phyloP scores from a whole-genome alignment of 2,113 vertebrate species.

The Hippocampus zosterae region DNA sequence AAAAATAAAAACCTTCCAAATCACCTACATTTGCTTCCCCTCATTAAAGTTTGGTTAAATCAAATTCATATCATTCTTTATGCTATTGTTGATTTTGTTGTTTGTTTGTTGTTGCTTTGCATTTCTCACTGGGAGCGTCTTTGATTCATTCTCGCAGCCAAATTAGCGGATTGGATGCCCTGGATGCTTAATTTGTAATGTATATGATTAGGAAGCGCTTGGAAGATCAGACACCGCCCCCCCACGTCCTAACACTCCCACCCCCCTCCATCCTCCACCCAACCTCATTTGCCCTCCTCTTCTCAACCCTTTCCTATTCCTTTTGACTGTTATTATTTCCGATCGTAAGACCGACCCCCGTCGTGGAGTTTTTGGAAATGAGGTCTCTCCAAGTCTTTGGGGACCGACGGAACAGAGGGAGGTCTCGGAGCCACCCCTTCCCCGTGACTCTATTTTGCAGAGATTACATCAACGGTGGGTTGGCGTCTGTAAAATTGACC shows the following conservation, averaged over 20 bases:
- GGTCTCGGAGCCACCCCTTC: constrained; percentile 36
- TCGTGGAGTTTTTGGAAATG: constrained; percentile 42
- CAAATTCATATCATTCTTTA: constrained; percentile 29
- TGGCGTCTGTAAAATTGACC: constrained; percentile 53
- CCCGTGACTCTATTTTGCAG: constrained; percentile 53
- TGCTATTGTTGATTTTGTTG: constrained; percentile 58
- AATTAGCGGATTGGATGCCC: constrained; percentile 57
- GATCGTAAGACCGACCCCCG: constrained; percentile 31
- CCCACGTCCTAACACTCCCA: constrained; percentile 23
- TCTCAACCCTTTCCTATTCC: constrained; percentile 10
- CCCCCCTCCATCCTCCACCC: background rate
- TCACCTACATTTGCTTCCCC: background rate
- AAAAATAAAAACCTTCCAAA: background rate
- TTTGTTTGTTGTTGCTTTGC: constrained; percentile 40
- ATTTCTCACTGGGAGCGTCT: constrained; percentile 46
- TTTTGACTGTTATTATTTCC: constrained; percentile 37
- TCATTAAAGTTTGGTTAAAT: background rate
- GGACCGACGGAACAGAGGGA: constrained; percentile 15
- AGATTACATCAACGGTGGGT: constrained; percentile 65
- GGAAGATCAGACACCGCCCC: constrained; percentile 59
- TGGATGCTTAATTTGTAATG: constrained; percentile 58
- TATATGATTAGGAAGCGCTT: constrained; percentile 59
- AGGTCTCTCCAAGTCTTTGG: constrained; percentile 30
- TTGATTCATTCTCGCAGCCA: constrained; percentile 62
- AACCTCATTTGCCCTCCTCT: background rate